Base-by-base conservation (phyloP, 2,888 invertebrate genomes). In the Clistopyga incitator region DNA sequence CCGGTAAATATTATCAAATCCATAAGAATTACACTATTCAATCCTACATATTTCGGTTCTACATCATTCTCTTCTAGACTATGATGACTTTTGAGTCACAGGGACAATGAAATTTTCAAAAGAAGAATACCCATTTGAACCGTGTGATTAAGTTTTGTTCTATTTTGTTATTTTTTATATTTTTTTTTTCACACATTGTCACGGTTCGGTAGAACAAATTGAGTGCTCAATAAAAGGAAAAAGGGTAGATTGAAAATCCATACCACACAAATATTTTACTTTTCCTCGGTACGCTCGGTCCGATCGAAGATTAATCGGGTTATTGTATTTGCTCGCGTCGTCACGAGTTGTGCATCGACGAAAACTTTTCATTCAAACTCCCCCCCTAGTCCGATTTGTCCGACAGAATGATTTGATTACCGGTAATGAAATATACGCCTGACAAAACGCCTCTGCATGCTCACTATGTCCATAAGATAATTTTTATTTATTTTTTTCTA, bases 271-370 rank as follows among this genome's bases (percentile, higher is more conserved):
- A 61, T 54, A 54, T 75, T 54, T 75, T 72, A 23, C 23, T 72
- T 75, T 75, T 64, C 42, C 18, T 61, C 61, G 50, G 42, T 52
- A 15, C 47, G 45, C 52, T 34, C n/a, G 52, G n/a, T n/a, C 38
- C 75, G 65, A 75, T 75, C 65, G 65, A 52, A 38, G 38, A 65
- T 52, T 75, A 64, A 75, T 65, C 75, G 65, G 65, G 34, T 65
- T 65, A 75, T 70, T 52, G 52, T 70, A 52, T 75, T 75, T 75
- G 64, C 38, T 64, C 65, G 20, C 20, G 38, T 64, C 52, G 64
- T 54, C 54, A 38, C 52, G 23, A 34, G 52, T 25, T 50, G 65
- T 52, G n/a, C 34, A 50, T 23, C 18, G 20, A 18, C 50, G 3
- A 54, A 65, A 52, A 23, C 23, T 34, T 64, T 64, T 20, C 11